Evolutionary conservation across 2,888 invertebrate species (phyloP).

Genomic region (Antheraea assamensis): DNA sequence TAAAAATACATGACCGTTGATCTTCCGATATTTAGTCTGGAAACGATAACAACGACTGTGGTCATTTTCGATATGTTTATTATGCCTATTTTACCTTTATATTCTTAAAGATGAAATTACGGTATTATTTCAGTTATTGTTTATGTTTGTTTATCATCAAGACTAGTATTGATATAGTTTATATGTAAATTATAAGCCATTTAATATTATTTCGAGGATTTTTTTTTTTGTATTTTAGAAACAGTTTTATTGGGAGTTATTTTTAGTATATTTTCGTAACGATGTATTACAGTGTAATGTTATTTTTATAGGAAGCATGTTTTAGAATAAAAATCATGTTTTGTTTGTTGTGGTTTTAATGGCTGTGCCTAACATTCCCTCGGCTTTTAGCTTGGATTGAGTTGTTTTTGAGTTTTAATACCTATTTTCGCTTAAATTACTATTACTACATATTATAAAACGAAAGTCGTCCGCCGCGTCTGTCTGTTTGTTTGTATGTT

Average conservation of each 20-base stretch:
- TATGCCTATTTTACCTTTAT: conserved; percentile 51
- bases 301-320: conserved; percentile 69
- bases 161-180: conserved; percentile 26
- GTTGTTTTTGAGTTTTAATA: conserved; percentile 16
- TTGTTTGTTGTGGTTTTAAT: conserved; percentile 80
- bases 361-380: conserved; percentile 62
- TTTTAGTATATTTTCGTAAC: conserved; percentile 52
- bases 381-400: conserved; percentile 20
- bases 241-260: conserved; percentile 49
- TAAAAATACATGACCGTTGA: neutral
- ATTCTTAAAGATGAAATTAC: conserved; percentile 46
- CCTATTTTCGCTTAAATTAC: neutral
- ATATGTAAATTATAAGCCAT: conserved; percentile 16
- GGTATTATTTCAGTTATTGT: conserved; percentile 31
- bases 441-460: too few species aligned
- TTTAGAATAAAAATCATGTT: conserved; percentile 75
- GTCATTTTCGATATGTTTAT: conserved; percentile 13
- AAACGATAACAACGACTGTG: neutral
- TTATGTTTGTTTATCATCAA: neutral
- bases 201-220: conserved; percentile 1
- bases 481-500: too few species aligned
- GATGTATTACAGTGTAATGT: conserved; percentile 54
- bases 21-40: neutral
- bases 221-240: conserved; percentile 31
- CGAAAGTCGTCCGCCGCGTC: too few species aligned